Conservation (phyloP, 2,888 invertebrate species). For the Zeuzera pyrina region DNA sequence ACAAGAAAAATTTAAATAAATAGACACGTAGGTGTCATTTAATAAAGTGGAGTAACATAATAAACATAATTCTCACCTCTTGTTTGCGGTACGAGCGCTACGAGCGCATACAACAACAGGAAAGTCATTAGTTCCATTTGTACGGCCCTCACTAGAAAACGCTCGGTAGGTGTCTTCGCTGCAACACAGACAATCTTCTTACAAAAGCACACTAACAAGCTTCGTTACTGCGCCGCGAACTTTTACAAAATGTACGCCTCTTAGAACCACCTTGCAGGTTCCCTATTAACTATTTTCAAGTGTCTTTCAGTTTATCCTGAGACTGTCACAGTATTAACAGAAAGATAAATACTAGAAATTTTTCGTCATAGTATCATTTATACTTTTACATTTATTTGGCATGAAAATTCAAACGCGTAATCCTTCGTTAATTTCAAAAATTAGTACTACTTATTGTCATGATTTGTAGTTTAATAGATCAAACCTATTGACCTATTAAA, state of each 20-base stretch:
- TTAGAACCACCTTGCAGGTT: slow-evolving; percentile 20
- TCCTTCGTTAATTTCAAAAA: no score
- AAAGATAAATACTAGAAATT: no score
- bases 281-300: slow-evolving; percentile 41
- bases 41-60: slow-evolving; percentile 12
- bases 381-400: no score
- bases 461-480: no score
- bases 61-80: slow-evolving; percentile 37
- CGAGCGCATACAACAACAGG: slow-evolving; percentile 48
- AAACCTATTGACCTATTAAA: no score
- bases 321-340: background rate
- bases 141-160: slow-evolving; percentile 28
- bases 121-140: slow-evolving; percentile 66
- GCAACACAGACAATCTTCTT: slow-evolving; percentile 50
- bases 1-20: no score
- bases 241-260: slow-evolving; percentile 32
- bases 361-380: no score
- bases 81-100: slow-evolving; percentile 33
- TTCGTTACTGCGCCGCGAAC: slow-evolving; percentile 47
- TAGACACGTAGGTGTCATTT: no score
- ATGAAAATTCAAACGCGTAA: no score
- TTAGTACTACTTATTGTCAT: no score
- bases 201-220: slow-evolving; percentile 62
- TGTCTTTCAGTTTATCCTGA: slow-evolving; percentile 24
- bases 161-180: slow-evolving; percentile 45